Evolutionary conservation across 2,888 invertebrate genomes (phyloP).

Genomic region (Ceriagrion tenellum): DNA sequence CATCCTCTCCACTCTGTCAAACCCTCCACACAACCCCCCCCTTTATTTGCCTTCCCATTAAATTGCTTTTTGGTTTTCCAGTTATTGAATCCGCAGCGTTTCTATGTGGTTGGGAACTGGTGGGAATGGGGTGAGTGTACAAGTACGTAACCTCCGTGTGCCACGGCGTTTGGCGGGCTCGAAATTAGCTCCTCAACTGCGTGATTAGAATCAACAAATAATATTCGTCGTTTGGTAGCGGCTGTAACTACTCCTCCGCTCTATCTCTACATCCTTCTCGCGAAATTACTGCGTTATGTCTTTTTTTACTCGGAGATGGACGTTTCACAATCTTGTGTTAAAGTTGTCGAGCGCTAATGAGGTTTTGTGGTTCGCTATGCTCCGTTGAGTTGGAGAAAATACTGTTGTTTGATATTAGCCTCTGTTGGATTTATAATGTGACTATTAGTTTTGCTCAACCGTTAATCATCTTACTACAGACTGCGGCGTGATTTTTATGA

Average conservation of each 20-base stretch:
- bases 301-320: not conserved
- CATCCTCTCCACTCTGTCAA: not conserved
- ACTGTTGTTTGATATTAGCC: no score
- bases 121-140: not conserved
- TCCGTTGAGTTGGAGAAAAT: no score
- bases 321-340: not conserved
- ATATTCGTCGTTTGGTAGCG: not conserved
- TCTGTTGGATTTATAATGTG: no score
- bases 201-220: not conserved
- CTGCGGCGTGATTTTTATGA: no score
- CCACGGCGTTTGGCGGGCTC: not conserved
- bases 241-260: not conserved
- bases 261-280: not conserved
- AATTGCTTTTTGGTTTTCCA: conserved; percentile 57
- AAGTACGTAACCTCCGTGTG: not conserved
- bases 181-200: not conserved
- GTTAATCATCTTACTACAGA: no score
- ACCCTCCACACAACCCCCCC: not conserved
- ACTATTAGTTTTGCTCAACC: no score
- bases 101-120: not conserved
- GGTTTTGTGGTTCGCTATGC: not conserved
- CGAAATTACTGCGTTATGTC: not conserved
- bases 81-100: conserved; percentile 48
- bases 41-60: not conserved
- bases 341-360: not conserved